Percentiles rank a stretch among this genome's conserved stretches.
These are phyloP conservation scores for Macrophya annulata DNA, from an alignment of 2,888 invertebrate species.

Conservation along the genomic window DNA sequence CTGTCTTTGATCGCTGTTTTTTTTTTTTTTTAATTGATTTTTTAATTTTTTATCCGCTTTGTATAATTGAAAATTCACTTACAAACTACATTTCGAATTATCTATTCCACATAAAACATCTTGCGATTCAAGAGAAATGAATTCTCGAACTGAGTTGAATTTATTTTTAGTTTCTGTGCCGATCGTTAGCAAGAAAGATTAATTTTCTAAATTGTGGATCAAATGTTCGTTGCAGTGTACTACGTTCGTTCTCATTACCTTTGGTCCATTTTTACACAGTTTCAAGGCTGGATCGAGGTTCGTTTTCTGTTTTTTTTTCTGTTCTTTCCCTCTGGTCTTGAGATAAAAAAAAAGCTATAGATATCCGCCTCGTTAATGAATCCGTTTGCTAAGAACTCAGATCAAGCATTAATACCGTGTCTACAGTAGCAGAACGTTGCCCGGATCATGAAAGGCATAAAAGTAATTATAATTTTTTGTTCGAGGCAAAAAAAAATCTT, in stretches of 20 bases:
- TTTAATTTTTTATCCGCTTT: background rate
- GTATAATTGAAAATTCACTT: background rate
- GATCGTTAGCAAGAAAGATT: slow-evolving; percentile 8
- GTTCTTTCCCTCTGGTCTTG: background rate
- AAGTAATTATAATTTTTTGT: slow-evolving; percentile 15
- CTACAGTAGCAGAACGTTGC: background rate
- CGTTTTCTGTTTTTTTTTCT: background rate
- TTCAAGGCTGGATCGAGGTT: background rate
- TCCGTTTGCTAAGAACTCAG: slow-evolving; percentile 25
- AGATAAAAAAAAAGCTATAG: slow-evolving; percentile 34
- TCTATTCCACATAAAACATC: background rate
- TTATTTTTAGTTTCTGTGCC: background rate
- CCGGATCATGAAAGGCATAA: background rate
- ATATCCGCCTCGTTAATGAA: slow-evolving; percentile 19
- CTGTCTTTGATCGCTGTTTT: background rate
- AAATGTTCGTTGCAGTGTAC: background rate
- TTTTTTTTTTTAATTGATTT: too few species aligned
- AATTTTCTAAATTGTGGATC: slow-evolving; percentile 7
- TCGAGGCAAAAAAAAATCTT: background rate
- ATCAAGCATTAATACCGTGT: slow-evolving; percentile 24
- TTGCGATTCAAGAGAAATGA: background rate
- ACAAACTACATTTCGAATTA: background rate
- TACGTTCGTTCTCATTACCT: slow-evolving; percentile 46
- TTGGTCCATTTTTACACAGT: slow-evolving; percentile 11
- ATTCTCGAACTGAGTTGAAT: background rate